Conservation (phyloP, 2,888 invertebrate genomes). For the Diabrotica balteata region DNA sequence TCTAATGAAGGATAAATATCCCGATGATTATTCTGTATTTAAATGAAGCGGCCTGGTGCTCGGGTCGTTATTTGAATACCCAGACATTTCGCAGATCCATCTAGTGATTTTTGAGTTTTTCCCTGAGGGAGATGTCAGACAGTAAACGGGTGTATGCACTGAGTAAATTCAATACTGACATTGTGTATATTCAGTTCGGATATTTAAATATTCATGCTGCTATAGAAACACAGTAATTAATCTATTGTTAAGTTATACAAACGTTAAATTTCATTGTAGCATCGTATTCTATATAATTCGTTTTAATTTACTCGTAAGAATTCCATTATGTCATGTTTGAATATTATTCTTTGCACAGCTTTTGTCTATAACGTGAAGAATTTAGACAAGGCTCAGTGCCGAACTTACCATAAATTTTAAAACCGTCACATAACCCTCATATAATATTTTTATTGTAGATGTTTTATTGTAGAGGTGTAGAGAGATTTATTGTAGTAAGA, state of each 20-base stretch:
- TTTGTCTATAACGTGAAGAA: constrained; percentile 21
- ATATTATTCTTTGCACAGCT: constrained; percentile 32
- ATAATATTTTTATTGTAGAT: no score
- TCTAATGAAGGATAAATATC: constrained; percentile 32
- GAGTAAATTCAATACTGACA: constrained; percentile 58
- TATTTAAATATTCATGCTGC: constrained; percentile 60
- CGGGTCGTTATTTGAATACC: constrained; percentile 31
- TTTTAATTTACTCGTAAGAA: constrained; percentile 62
- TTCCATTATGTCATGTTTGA: constrained; percentile 44
- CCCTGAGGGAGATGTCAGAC: constrained; percentile 42
- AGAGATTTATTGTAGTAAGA: no score
- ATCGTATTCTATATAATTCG: constrained; percentile 60
- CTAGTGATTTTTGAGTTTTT: constrained; percentile 47
- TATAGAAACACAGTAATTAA: constrained; percentile 62
- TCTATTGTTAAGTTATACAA: constrained; percentile 61
- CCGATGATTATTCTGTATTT: constrained; percentile 29
- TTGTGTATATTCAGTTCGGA: constrained; percentile 57
- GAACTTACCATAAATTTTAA: neutral
- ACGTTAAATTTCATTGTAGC: constrained; percentile 60
- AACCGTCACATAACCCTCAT: no score
- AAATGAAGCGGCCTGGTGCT: constrained; percentile 24
- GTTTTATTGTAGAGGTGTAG: no score
- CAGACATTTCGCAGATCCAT: constrained; percentile 40
- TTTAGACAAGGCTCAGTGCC: constrained; percentile 9
- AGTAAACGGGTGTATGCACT: constrained; percentile 48